Conservation (phyloP, 2,113 vertebrate species). For the Lepus americanus region DNA sequence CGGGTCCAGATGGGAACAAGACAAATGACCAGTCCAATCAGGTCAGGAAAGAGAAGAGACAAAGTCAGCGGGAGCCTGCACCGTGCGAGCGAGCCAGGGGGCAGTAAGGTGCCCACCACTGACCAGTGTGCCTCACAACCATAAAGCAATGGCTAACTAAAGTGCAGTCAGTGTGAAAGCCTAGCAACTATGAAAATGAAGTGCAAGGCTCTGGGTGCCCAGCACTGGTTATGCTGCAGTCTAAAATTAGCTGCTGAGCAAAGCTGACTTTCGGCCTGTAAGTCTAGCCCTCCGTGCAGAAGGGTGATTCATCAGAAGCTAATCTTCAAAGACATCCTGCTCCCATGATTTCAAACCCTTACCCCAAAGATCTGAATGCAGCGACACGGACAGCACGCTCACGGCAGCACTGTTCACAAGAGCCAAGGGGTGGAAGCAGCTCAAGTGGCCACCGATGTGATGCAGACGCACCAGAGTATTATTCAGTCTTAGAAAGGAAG, state of each 20-base stretch:
- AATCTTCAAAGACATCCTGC: conserved; percentile 60
- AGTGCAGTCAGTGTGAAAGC: not conserved
- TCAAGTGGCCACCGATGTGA: not conserved
- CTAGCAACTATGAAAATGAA: conserved; percentile 62
- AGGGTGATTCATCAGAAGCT: conserved; percentile 63
- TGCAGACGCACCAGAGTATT: not conserved
- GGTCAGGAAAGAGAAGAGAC: not conserved
- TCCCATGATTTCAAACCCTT: not conserved
- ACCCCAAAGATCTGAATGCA: not conserved
- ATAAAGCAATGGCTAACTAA: not conserved
- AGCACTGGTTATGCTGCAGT: not conserved
- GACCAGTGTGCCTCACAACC: not conserved
- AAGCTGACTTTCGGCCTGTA: conserved; percentile 41
- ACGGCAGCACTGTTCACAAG: not conserved
- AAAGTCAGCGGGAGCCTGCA: not conserved
- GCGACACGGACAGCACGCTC: not conserved
- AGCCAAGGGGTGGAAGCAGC: not conserved
- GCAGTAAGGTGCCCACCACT: no score
- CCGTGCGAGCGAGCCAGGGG: not conserved
- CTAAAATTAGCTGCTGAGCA: conserved; percentile 76
- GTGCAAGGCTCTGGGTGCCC: not conserved
- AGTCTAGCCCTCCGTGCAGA: not conserved
- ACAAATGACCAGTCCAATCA: not conserved
- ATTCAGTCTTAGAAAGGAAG: not conserved
- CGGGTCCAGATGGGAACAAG: conserved; percentile 30